Evolutionary conservation across 2,888 invertebrate genomes (phyloP).

Genomic region (Dromius quadrimaculatus): DNA sequence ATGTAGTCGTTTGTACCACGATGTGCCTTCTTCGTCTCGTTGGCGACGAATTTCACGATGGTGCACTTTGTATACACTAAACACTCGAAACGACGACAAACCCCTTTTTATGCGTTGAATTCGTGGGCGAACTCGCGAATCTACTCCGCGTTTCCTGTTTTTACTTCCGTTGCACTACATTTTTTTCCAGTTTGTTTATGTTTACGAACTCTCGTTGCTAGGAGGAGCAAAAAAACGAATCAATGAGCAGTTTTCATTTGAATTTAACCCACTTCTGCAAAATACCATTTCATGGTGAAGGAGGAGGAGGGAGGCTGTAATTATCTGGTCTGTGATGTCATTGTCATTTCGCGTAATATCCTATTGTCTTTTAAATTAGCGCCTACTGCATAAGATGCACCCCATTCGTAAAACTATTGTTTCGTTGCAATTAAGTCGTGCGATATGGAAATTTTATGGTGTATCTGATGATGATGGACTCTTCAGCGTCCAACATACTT

Average conservation of each 20-base stretch:
- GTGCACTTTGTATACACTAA: constrained; percentile 49
- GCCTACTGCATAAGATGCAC: constrained; percentile 17
- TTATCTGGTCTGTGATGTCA: too few species aligned
- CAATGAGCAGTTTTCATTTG: constrained; percentile 7
- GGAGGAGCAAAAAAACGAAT: constrained; percentile 17
- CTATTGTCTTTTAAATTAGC: constrained; percentile 34
- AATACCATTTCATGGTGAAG: too few species aligned
- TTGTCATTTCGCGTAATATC: too few species aligned
- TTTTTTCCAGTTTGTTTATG: constrained; percentile 4
- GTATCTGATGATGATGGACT: constrained; percentile 10
- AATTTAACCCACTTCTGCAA: constrained; percentile 20
- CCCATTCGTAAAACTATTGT: constrained; percentile 31
- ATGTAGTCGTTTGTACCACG: constrained; percentile 44
- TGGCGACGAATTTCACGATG: constrained; percentile 34
- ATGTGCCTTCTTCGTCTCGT: background rate
- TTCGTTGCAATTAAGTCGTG: constrained; percentile 10
- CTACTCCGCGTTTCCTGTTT: constrained; percentile 11
- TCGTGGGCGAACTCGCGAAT: background rate
- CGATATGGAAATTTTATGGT: constrained; percentile 25
- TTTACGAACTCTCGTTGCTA: background rate
- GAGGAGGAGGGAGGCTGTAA: too few species aligned
- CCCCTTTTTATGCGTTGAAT: constrained; percentile 19
- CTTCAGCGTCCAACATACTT: background rate
- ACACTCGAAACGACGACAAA: constrained; percentile 25
- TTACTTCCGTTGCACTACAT: background rate